Evolutionary conservation across 2,888 invertebrate genomes (phyloP).

Genomic region (Nephrotoma appendiculata): DNA sequence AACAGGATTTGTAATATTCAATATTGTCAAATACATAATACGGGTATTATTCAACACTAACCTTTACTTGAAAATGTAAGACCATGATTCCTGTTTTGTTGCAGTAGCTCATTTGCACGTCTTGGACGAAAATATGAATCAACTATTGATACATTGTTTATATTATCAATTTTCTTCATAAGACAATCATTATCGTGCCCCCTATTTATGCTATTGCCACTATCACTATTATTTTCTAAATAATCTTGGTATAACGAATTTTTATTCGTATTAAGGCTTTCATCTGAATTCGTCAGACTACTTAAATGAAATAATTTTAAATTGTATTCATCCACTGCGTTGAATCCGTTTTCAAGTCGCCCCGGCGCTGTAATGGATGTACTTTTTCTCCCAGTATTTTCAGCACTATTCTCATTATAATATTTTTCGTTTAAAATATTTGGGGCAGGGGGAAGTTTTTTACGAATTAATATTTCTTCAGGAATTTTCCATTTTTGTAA

Average conservation of each 20-base stretch:
- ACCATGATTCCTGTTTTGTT: conserved; percentile 36
- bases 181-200: not conserved
- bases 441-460: conserved; percentile 54
- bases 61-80: not conserved
- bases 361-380: conserved; percentile 31
- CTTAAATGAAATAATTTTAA: not conserved
- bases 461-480: conserved; percentile 44
- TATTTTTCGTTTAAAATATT: conserved; percentile 12
- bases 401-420: not conserved
- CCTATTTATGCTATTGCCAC: not conserved
- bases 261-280: not conserved
- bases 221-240: not conserved
- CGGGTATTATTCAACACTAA: not conserved
- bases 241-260: not conserved
- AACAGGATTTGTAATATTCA: not conserved
- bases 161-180: conserved; percentile 5
- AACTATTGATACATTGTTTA: conserved; percentile 32
- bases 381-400: not conserved
- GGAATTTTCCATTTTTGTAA: conserved; percentile 55
- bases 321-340: conserved; percentile 5
- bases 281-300: not conserved
- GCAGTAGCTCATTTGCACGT: conserved; percentile 41
- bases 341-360: conserved; percentile 23
- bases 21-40: not conserved
- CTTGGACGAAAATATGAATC: conserved; percentile 59